phyloP scores from a whole-genome alignment of 2,888 invertebrate species.

The Sarcophaga caerulescens region DNA sequence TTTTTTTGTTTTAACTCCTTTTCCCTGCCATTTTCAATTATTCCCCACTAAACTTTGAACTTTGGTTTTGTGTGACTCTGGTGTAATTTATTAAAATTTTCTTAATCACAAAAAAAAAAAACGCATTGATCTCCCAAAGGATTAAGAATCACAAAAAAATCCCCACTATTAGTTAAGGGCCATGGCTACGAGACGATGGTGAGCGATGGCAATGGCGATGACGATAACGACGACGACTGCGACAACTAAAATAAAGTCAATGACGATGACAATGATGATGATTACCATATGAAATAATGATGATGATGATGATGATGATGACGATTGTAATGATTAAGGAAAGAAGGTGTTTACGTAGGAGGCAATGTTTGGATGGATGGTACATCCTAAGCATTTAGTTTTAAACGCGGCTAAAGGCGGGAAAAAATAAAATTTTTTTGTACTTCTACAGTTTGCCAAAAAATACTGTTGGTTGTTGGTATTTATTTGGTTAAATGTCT shows the following conservation, averaged over 20 bases:
- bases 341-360: conserved; percentile 30
- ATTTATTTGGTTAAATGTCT: conserved; percentile 67
- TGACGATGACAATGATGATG: conserved; percentile 15
- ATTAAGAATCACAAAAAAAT: conserved; percentile 58
- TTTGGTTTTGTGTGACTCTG: neutral
- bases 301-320: neutral
- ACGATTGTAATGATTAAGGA: conserved; percentile 23
- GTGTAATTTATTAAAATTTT: conserved; percentile 39
- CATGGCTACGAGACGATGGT: neutral
- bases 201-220: conserved; percentile 2
- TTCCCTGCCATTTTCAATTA: neutral
- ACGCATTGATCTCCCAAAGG: conserved; percentile 53
- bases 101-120: neutral
- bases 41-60: neutral
- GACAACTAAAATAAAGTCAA: neutral
- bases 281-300: conserved; percentile 1
- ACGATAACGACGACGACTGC: conserved; percentile 9
- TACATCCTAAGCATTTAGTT: conserved; percentile 40
- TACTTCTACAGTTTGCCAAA: conserved; percentile 58
- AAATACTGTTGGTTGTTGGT: conserved; percentile 65
- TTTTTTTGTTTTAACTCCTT: neutral
- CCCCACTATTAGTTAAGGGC: conserved; percentile 53
- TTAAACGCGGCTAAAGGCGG: conserved; percentile 52
- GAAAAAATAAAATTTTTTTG: neutral
- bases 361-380: neutral